A percentile compares a stretch with the other conserved stretches of the same genome.
Evolutionary conservation across 2,797 vertebrate species (phyloP).

Genomic region (Hoplostethus atlanticus): DNA sequence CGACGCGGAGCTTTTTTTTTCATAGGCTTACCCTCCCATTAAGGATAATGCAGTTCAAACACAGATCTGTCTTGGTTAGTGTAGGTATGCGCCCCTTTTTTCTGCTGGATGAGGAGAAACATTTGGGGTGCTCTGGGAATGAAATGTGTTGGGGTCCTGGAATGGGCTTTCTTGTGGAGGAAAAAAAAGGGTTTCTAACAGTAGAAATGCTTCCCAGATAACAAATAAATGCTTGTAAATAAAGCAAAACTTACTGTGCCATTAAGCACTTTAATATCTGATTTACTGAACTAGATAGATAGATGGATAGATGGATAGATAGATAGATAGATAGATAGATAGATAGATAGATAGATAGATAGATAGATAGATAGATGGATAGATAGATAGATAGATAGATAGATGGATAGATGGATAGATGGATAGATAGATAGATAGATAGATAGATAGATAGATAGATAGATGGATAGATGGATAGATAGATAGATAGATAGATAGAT

Average conservation of each 20-base stretch:
- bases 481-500: too few species aligned
- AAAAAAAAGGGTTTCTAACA: neutral
- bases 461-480: too few species aligned
- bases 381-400: too few species aligned
- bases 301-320: too few species aligned
- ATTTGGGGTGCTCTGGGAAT: conserved; percentile 18
- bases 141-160: conserved; percentile 6
- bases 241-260: neutral
- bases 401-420: too few species aligned
- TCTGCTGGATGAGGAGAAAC: conserved; percentile 46
- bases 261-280: too few species aligned
- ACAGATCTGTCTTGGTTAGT: conserved; percentile 42
- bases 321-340: too few species aligned
- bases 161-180: neutral
- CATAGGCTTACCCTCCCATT: conserved; percentile 40
- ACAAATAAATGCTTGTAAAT: neutral
- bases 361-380: too few species aligned
- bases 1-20: conserved; percentile 45
- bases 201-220: neutral
- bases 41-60: conserved; percentile 67
- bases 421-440: too few species aligned
- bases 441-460: too few species aligned
- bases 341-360: too few species aligned
- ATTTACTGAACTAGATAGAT: neutral
- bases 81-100: conserved; percentile 19